Base-by-base conservation (phyloP, 2,888 invertebrate species). In the Eristalis intricaria region DNA sequence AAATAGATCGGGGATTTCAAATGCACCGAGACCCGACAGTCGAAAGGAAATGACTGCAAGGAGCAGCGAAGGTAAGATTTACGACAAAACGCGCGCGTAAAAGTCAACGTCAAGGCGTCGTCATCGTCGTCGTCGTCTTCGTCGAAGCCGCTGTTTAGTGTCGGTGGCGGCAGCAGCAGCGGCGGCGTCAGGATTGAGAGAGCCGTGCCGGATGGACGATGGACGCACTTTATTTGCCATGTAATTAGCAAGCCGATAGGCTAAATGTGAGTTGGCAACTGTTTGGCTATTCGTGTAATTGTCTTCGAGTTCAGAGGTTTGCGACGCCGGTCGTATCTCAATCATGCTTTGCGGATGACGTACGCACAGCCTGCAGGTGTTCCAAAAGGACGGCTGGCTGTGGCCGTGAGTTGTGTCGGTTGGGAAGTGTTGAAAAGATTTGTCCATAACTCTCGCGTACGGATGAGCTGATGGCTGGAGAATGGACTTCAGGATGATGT, bases 181-280 rank as follows among this genome's bases (percentile, higher is more conserved):
- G 56, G 29, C 70, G 74, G 58, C 73, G 77, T 69, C 76, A 68
- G 71, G 63, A 76, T 68, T 50, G 43, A 75, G 56, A 78, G 35
- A 69, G 61, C 69, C 40, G 43, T 35, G 50, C 50, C 10, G 50
- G 56, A 63, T 32, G 50, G 68, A 60, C 23, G 69, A 56, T 38
- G 73, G 80, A 87, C 84, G 79, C 84, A 80, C 79, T 80, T 84
- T 84, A 87, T 80, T 80, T 76, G 60, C 79, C 87, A 76, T 87
- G 79, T 87, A 87, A 87, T 87, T 79, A 84, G 84, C 79, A 80
- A 87, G 84, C 40, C 73, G 79, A 87, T 84, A 80, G 84, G 73
- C 65, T 66, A 60, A 87, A 84, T 73, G 71, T 71, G 71, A 68
- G 66, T 73, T 84, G 87, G 87, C 87, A 87, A 87, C 84, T 84